Base-by-base conservation (phyloP, 2,113 vertebrate species). In the Orcinus orca region DNA sequence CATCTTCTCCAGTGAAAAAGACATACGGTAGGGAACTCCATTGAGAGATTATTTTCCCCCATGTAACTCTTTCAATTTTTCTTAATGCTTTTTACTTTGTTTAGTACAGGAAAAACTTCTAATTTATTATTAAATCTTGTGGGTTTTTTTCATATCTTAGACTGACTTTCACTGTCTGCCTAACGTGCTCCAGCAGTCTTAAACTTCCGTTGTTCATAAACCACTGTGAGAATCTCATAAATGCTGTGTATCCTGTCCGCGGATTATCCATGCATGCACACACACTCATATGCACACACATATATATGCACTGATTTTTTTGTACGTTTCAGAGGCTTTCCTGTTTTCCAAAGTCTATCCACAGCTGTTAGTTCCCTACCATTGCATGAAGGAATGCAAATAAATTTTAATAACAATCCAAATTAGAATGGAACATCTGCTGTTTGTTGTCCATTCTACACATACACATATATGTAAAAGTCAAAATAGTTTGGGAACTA, bases 141-240 rank as follows among this genome's bases (percentile, higher is more conserved):
- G 73, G 38, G 3, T 10, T 79, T 77, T 9, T 21, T 15, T 26
- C 29, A 10, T 55, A 71, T 21, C 47, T 20, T 33, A 68, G 25
- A 41, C 5, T 58, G 76, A 92, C 18, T 68, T 94, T 93, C 21
- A 58, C 26, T 93, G 12, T 91, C 83, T 90, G 25, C 44, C 36
- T 79, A 73, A 25, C 5, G 29, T 88, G 17, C 95, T 97, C 60
- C 26, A 90, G 67, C 58, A 55, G 8, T 87, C 83, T 94, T 81
- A 93, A 97, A 67, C 8, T 44, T 88, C 55, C 86, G 25, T 74
- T 8, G 31, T 70, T 93, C 50, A 50, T 1, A 68, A 58, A 1
- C 3, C 55, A 1, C 6, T 89, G 53, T 70, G 12, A 70, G 58
- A 84, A 58, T 63, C 38, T 90, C 26, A 33, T 41, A 70, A 76